A percentile compares a stretch with the other conserved stretches of the same genome.
Conservation (phyloP, 1,140 invertebrate species). For the Leptinotarsa undecemlineata region DNA sequence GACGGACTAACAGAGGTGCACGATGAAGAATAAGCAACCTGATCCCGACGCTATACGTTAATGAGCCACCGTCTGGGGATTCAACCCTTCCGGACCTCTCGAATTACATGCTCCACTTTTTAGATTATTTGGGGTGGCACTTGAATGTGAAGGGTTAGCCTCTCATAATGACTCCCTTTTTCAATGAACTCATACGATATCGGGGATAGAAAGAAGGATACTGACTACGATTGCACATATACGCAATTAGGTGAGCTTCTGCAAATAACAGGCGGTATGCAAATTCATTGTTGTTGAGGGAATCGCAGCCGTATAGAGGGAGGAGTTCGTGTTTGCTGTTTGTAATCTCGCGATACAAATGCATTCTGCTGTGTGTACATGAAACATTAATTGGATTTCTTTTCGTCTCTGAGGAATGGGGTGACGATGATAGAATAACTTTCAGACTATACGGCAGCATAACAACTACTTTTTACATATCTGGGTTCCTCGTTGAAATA, state of each 20-base stretch:
- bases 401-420: too few relatives aligned
- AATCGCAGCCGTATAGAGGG: neutral
- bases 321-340: conserved; percentile 2
- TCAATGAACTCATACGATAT: conserved; percentile 6
- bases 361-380: neutral
- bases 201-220: neutral
- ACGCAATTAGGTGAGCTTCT: conserved; percentile 16
- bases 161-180: neutral
- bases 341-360: conserved; percentile 10
- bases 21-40: neutral
- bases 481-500: too few relatives aligned
- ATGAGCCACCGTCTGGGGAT: conserved; percentile 7
- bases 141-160: conserved; percentile 13
- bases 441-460: too few relatives aligned
- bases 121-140: conserved; percentile 25
- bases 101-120: conserved; percentile 25
- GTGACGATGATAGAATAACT: too few relatives aligned
- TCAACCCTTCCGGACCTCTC: conserved; percentile 21
- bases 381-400: too few relatives aligned
- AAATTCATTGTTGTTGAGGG: conserved; percentile 10
- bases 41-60: conserved; percentile 9
- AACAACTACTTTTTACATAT: too few relatives aligned
- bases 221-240: neutral
- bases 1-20: neutral
- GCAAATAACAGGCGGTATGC: conserved; percentile 13